Conservation (phyloP, 2,888 invertebrate species). For the Acanthosepion lycidas region DNA sequence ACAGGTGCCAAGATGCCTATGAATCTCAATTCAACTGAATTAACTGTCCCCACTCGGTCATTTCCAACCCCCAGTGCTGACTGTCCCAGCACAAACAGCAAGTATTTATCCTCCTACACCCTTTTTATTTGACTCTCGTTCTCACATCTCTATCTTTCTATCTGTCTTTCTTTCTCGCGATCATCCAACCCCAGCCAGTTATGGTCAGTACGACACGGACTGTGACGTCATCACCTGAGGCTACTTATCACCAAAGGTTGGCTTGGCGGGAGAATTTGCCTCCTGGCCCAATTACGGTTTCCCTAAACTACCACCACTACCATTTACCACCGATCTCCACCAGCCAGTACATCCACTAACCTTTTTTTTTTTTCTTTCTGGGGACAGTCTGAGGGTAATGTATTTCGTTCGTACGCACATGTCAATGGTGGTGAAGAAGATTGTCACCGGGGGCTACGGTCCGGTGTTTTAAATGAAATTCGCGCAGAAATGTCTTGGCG, state of each 20-base stretch:
- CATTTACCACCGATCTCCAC: not conserved
- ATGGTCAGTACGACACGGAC: constrained; percentile 33
- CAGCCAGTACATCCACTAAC: not conserved
- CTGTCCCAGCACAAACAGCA: not conserved
- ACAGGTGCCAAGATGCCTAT: constrained; percentile 35
- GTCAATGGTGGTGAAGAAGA: not conserved
- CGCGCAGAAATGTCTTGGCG: not conserved
- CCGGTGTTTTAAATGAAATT: constrained; percentile 16
- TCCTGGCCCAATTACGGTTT: constrained; percentile 12
- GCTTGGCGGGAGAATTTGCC: not conserved
- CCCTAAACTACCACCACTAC: not conserved
- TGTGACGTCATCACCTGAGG: not conserved
- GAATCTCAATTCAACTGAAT: constrained; percentile 43
- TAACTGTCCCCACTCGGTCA: not conserved
- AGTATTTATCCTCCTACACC: not conserved
- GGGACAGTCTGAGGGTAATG: not conserved
- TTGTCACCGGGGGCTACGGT: not conserved
- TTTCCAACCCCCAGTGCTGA: not conserved
- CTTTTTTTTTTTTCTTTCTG: not conserved
- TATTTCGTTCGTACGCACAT: not conserved
- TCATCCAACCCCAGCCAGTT: not conserved
- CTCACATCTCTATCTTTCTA: not conserved
- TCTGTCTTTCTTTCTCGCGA: not conserved
- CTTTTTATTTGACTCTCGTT: not conserved
- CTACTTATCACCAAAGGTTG: not conserved